Percentiles rank a stretch among this genome's conserved stretches.
These are phyloP conservation scores for Hirtodrosophila histrioides DNA, from an alignment of 2,888 invertebrate species.

Conservation along the genomic window DNA sequence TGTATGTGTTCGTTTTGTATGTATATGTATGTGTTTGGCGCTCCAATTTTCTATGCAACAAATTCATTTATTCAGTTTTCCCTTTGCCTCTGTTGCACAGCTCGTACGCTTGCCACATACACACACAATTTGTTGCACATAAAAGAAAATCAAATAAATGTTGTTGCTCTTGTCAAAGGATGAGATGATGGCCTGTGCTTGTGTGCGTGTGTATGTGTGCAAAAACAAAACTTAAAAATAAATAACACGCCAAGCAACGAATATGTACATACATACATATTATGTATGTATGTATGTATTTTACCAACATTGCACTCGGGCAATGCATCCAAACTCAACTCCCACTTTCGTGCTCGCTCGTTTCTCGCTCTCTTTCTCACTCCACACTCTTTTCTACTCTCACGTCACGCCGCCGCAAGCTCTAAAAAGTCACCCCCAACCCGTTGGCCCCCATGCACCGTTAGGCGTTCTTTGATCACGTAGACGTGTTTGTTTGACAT, in stretches of 20 bases:
- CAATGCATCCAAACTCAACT: constrained; percentile 40
- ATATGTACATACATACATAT: too few relatives aligned
- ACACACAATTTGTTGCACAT: constrained; percentile 16
- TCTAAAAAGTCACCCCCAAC: constrained; percentile 40
- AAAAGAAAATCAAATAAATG: constrained; percentile 8
- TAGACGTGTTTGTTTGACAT: constrained; percentile 51
- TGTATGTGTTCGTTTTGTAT: constrained; percentile 11
- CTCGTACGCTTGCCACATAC: constrained; percentile 4
- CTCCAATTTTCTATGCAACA: constrained; percentile 73
- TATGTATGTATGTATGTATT: constrained; percentile 5
- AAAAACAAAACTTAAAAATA: constrained; percentile 38
- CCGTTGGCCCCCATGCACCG: constrained; percentile 19
- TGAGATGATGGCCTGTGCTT: constrained; percentile 1
- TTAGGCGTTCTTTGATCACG: constrained; percentile 58
- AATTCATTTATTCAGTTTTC: constrained; percentile 44
- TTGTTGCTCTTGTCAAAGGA: constrained; percentile 16
- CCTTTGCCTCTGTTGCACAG: constrained; percentile 24
- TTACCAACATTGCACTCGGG: constrained; percentile 35
- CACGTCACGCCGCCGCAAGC: constrained; percentile 27
- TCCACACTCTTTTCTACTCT: constrained; percentile 6
- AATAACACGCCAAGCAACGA: constrained; percentile 16
- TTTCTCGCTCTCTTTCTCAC: constrained; percentile 7
- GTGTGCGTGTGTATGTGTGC: constrained; percentile 13
- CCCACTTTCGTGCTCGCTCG: constrained; percentile 27
- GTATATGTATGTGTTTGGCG: constrained; percentile 33